Conservation (phyloP, 2,797 vertebrate genomes). For the Euthynnus affinis region DNA sequence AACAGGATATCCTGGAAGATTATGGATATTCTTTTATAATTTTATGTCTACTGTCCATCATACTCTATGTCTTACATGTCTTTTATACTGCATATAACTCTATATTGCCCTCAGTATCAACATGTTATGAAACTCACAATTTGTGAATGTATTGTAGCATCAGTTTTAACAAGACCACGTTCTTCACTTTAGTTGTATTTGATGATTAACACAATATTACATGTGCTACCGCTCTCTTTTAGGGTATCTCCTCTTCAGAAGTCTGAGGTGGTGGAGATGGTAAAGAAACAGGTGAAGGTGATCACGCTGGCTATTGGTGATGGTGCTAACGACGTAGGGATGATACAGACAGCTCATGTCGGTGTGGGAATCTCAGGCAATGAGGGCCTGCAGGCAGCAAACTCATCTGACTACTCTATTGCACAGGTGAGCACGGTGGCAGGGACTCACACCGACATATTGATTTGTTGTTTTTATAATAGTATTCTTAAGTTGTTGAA, state of each 20-base stretch:
- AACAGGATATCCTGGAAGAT: slow-evolving; percentile 16
- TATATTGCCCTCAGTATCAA: too few species aligned
- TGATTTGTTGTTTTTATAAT: not conserved
- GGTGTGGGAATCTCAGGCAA: slow-evolving; percentile 98
- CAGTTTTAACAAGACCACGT: not conserved
- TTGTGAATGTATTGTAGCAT: not conserved
- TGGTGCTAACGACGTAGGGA: slow-evolving; percentile 98
- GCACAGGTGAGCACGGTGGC: slow-evolving; percentile 89
- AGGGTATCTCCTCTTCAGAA: slow-evolving; percentile 99
- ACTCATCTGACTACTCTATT: slow-evolving; percentile 99
- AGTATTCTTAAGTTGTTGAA: slow-evolving; percentile 2
- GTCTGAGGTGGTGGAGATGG: slow-evolving; percentile 99
- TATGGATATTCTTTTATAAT: slow-evolving; percentile 2
- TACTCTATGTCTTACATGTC: slow-evolving; percentile 1
- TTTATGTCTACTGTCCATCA: not conserved
- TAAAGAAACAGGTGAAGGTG: slow-evolving; percentile 98
- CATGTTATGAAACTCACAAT: too few species aligned
- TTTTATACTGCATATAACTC: not conserved
- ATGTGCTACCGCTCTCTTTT: slow-evolving; percentile 34
- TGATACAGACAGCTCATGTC: slow-evolving; percentile 98
- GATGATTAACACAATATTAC: not conserved
- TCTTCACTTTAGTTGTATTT: not conserved
- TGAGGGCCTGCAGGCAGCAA: slow-evolving; percentile 97
- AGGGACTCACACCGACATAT: not conserved
- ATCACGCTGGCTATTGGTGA: slow-evolving; percentile 97